Conservation (phyloP, 2,888 invertebrate genomes). For the Buathra laborator region DNA sequence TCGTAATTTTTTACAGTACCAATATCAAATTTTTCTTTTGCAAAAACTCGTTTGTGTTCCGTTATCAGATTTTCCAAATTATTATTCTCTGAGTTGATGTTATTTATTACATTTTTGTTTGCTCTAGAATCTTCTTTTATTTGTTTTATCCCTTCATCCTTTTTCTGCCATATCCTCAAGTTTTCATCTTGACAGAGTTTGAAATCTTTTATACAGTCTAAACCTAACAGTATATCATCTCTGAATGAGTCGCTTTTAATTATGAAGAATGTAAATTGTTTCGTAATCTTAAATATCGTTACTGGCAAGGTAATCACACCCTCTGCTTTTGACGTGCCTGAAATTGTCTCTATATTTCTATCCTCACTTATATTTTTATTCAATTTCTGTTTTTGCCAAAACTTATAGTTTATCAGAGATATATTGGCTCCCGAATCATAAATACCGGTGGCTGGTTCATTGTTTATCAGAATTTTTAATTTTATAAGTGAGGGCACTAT, state of each 20-base stretch:
- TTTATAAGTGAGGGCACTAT: slow-evolving; percentile 51
- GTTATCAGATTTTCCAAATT: background rate
- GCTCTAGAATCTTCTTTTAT: background rate
- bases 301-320: slow-evolving; percentile 22
- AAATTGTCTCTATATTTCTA: slow-evolving; percentile 47
- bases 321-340: slow-evolving; percentile 46
- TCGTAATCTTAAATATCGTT: slow-evolving; percentile 35
- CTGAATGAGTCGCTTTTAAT: slow-evolving; percentile 34
- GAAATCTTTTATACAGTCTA: slow-evolving; percentile 55
- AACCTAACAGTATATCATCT: slow-evolving; percentile 50
- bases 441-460: slow-evolving; percentile 36
- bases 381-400: slow-evolving; percentile 23
- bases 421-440: slow-evolving; percentile 52
- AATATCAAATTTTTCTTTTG: slow-evolving; percentile 59
- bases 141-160: background rate
- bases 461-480: slow-evolving; percentile 56
- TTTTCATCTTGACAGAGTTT: slow-evolving; percentile 59
- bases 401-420: slow-evolving; percentile 29
- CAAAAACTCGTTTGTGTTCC: slow-evolving; percentile 13
- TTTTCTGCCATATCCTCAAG: slow-evolving; percentile 28
- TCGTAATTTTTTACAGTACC: slow-evolving; percentile 61
- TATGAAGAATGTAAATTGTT: background rate
- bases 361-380: slow-evolving; percentile 53
- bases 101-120: slow-evolving; percentile 1
- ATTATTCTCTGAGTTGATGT: background rate